phyloP scores from a whole-genome alignment of 2,888 invertebrate genomes.

The Lasioglossum vierecki region DNA sequence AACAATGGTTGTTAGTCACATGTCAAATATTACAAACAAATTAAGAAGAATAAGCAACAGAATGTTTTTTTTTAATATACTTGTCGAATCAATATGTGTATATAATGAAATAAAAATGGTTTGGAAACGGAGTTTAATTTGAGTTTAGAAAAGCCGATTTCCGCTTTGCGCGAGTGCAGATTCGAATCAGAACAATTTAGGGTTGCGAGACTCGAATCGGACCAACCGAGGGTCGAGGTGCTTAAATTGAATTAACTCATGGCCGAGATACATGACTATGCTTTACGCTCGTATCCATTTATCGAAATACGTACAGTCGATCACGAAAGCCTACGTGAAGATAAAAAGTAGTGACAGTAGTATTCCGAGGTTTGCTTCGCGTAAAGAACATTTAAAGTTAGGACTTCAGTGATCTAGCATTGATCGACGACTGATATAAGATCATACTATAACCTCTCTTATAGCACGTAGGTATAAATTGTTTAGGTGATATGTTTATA shows the following conservation, averaged over 20 bases:
- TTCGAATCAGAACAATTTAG: conserved; percentile 12
- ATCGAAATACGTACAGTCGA: neutral
- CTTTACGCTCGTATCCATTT: neutral
- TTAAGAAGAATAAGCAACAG: neutral
- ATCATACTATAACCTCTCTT: neutral
- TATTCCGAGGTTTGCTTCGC: neutral
- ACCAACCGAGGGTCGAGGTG: conserved; percentile 3
- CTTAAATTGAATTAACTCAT: conserved; percentile 16
- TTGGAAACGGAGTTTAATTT: neutral
- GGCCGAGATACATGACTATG: conserved; percentile 16
- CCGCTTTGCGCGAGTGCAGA: neutral
- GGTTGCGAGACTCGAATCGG: conserved; percentile 12
- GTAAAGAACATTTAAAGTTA: neutral
- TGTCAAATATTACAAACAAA: neutral
- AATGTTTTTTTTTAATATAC: neutral
- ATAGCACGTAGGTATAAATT: neutral
- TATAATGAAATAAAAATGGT: neutral
- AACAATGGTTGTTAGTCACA: neutral
- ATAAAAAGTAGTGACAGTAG: neutral
- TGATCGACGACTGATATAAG: neutral
- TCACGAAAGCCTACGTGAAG: neutral
- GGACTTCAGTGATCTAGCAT: neutral
- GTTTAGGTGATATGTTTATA: neutral
- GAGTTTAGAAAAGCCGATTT: neutral
- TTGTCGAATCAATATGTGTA: neutral